Conservation (phyloP, 35 echinoderm and acorn worm species). For the Heliocidaris tuberculata region DNA sequence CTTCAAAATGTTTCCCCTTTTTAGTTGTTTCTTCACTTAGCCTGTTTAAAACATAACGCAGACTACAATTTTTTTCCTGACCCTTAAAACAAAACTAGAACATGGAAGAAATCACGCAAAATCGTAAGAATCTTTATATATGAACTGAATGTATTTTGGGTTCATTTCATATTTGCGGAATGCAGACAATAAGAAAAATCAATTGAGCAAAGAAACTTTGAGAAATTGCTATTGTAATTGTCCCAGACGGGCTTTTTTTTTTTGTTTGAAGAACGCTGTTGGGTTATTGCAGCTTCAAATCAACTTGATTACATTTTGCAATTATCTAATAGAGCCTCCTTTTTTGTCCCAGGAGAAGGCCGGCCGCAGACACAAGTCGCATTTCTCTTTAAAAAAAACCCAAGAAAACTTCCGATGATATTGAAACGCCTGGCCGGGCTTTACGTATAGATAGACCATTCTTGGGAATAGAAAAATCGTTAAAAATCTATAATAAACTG, state of each 20-base stretch:
- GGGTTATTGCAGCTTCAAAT: not conserved
- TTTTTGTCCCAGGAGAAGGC: not conserved
- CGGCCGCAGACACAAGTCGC: not conserved
- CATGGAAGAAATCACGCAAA: too few species aligned
- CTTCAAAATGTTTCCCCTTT: too few species aligned
- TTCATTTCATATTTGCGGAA: too few species aligned
- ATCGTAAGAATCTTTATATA: too few species aligned
- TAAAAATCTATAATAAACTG: not conserved
- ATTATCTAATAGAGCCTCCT: not conserved
- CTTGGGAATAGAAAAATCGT: not conserved
- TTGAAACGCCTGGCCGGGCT: not conserved
- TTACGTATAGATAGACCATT: not conserved
- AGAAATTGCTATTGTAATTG: not conserved
- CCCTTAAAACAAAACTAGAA: too few species aligned
- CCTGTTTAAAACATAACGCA: too few species aligned
- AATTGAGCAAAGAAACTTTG: not conserved
- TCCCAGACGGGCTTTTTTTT: not conserved
- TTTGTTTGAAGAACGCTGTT: not conserved
- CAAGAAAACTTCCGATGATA: not conserved
- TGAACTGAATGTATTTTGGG: too few species aligned
- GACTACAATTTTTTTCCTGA: too few species aligned
- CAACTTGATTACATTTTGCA: not conserved
- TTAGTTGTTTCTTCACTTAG: too few species aligned
- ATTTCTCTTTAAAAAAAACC: not conserved
- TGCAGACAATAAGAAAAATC: not conserved